Evolutionary conservation across 2,113 vertebrate species (phyloP).

Genomic region (Ploceus nigricollis): DNA sequence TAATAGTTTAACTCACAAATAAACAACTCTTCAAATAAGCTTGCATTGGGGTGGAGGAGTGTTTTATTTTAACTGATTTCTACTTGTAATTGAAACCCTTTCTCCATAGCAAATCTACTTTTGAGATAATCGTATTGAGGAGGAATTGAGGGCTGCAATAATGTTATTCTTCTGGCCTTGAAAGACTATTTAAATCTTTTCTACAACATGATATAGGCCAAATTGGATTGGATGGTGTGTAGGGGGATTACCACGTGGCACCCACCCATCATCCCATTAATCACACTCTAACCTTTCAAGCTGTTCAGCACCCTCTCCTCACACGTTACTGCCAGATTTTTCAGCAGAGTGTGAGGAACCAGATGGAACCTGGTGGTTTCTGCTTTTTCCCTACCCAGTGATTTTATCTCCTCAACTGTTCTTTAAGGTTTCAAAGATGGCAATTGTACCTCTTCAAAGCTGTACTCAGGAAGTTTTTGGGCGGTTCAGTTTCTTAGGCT

Average conservation of each 20-base stretch:
- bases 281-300: conserved; percentile 37
- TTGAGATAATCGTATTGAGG: not conserved
- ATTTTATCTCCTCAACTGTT: conserved; percentile 3
- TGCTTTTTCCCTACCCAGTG: not conserved
- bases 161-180: conserved; percentile 23
- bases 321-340: not conserved
- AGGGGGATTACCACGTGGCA: not conserved
- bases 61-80: not conserved
- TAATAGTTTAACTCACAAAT: not conserved
- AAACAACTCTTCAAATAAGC: not conserved
- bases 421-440: not conserved
- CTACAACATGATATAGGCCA: not conserved
- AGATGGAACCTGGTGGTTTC: conserved; percentile 3
- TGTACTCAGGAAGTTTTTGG: not conserved
- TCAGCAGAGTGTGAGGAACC: not conserved
- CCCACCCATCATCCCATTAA: not conserved
- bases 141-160: not conserved
- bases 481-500: not conserved
- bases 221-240: not conserved
- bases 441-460: not conserved
- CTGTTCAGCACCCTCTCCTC: conserved; percentile 9
- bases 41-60: not conserved
- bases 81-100: not conserved
- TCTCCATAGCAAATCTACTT: not conserved
- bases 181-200: conserved; percentile 45